These are phyloP conservation scores for Herpailurus yagouaroundi DNA, from an alignment of 2,113 vertebrate species.

Conservation along the genomic window DNA sequence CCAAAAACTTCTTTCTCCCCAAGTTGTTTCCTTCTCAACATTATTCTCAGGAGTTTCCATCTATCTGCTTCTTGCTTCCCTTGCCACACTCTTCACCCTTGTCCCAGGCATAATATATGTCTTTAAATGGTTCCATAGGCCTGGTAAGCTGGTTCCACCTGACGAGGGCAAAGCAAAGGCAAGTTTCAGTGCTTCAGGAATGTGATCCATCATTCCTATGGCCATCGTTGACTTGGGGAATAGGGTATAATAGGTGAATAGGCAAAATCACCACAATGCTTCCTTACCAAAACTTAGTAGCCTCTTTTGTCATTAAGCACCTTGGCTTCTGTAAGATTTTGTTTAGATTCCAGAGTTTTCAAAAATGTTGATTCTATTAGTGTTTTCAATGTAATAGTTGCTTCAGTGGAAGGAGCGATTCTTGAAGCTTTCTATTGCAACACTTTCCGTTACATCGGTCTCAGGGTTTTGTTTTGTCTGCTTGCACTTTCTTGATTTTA, in stretches of 20 bases:
- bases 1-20: neutral
- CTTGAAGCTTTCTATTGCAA: neutral
- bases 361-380: neutral
- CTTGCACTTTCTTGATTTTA: neutral
- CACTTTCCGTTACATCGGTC: neutral
- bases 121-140: neutral
- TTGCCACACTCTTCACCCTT: neutral
- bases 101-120: neutral
- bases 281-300: neutral
- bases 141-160: neutral
- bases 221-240: neutral
- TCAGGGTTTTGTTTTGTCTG: neutral
- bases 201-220: neutral
- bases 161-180: neutral
- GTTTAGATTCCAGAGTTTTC: neutral
- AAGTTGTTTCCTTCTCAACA: neutral
- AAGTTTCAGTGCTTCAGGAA: neutral
- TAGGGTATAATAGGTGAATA: neutral
- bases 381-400: neutral
- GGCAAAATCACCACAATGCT: neutral
- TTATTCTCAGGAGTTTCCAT: neutral
- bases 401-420: neutral
- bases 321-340: neutral
- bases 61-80: neutral
- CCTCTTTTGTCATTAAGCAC: neutral